phyloP scores from a whole-genome alignment of 2,888 invertebrate genomes.

The Caradrina kadenii region DNA sequence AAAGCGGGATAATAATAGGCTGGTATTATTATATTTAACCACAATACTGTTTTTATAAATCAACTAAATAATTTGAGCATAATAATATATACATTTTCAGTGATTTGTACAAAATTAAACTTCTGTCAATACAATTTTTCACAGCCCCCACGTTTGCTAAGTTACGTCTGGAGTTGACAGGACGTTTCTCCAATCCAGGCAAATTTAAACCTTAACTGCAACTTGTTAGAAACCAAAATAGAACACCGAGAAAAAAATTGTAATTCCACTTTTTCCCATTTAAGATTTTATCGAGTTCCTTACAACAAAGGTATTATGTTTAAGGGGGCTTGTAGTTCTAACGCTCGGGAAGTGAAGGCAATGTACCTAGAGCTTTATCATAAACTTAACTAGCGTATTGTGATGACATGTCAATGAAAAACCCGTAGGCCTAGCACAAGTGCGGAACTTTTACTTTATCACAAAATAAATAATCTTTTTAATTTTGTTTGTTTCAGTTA shows the following conservation, averaged over 20 bases:
- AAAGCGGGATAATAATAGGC: too few species aligned
- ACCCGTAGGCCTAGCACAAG: too few species aligned
- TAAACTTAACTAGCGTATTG: conserved; percentile 11
- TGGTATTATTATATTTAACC: too few species aligned
- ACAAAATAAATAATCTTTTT: too few species aligned
- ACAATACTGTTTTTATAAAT: background rate
- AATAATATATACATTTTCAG: background rate
- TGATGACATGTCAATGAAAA: conserved; percentile 17
- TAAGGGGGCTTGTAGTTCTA: conserved; percentile 47
- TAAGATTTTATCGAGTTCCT: conserved; percentile 61
- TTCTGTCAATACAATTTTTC: conserved; percentile 35
- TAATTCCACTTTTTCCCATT: conserved; percentile 59
- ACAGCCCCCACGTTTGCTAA: conserved; percentile 43
- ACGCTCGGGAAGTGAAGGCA: conserved; percentile 38
- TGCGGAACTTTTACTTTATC: too few species aligned
- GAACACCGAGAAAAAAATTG: conserved; percentile 4
- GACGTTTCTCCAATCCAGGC: conserved; percentile 37
- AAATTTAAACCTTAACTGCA: conserved; percentile 35
- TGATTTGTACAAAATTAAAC: conserved; percentile 31
- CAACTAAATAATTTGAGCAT: background rate
- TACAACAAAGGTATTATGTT: conserved; percentile 57
- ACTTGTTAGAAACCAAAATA: conserved; percentile 12
- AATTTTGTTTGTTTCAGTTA: too few species aligned
- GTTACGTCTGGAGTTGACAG: conserved; percentile 63
- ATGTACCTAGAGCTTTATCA: conserved; percentile 16